A percentile compares a stretch with the other conserved stretches of the same genome.
phyloP scores from a whole-genome alignment of 2,797 vertebrate species.

The Rhabdophis nuchalis region DNA sequence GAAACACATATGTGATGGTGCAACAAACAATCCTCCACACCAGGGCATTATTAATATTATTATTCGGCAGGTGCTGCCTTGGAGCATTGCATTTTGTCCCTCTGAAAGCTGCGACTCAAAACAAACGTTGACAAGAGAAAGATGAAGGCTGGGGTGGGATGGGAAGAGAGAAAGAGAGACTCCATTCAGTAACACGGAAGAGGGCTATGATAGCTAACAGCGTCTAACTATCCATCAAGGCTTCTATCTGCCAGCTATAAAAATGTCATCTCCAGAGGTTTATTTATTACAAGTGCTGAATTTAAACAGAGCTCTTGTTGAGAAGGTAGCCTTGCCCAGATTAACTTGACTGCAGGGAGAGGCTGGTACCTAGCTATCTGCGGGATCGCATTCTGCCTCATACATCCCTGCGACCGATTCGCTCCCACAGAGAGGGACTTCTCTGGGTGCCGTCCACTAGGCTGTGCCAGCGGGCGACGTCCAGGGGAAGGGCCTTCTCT shows the following conservation, averaged over 20 bases:
- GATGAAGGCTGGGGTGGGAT: constrained; percentile 54
- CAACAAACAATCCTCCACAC: constrained; percentile 34
- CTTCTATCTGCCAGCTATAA: constrained; percentile 46
- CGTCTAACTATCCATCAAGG: constrained; percentile 56
- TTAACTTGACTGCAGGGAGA: neutral
- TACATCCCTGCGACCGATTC: too few species aligned
- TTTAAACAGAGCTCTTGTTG: constrained; percentile 17
- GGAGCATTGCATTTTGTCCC: constrained; percentile 58
- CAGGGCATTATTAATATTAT: constrained; percentile 58
- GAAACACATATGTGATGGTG: constrained; percentile 17
- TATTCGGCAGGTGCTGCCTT: constrained; percentile 61
- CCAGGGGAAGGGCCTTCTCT: too few species aligned
- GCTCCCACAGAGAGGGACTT: too few species aligned
- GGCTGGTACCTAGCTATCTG: too few species aligned
- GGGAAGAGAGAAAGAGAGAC: constrained; percentile 29
- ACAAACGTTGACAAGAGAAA: constrained; percentile 57
- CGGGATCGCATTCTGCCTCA: too few species aligned
- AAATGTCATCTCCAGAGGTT: constrained; percentile 46
- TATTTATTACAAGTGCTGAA: constrained; percentile 42
- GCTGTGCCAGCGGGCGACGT: too few species aligned
- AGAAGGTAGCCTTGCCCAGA: neutral
- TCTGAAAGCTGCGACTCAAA: constrained; percentile 42
- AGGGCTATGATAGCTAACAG: constrained; percentile 40
- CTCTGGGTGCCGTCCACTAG: too few species aligned
- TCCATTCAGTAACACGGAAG: constrained; percentile 28